Percentiles rank a stretch among this genome's conserved stretches.
These are phyloP conservation scores for Fundulus diaphanus DNA, from an alignment of 2,797 vertebrate genomes.

Conservation along the genomic window DNA sequence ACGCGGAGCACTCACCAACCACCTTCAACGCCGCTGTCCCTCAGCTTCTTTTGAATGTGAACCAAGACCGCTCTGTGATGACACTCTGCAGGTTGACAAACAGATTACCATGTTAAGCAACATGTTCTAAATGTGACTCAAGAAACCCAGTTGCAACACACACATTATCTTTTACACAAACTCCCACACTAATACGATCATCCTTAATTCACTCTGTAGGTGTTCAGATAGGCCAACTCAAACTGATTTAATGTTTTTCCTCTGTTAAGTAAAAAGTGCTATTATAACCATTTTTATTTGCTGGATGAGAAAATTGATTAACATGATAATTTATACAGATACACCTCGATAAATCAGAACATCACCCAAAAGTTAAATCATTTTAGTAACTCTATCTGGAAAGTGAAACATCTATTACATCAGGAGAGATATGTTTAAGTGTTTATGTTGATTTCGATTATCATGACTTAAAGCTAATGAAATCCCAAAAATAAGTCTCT, in stretches of 20 bases:
- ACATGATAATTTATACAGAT: background rate
- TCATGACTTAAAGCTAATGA: background rate
- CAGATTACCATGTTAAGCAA: conserved; percentile 34
- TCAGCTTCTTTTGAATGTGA: conserved; percentile 16
- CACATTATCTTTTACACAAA: background rate
- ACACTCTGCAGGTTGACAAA: conserved; percentile 30
- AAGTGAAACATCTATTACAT: background rate
- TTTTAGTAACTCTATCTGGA: background rate
- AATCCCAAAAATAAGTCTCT: no score
- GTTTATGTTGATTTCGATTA: background rate
- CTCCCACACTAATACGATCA: background rate
- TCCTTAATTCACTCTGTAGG: background rate
- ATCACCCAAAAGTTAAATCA: background rate
- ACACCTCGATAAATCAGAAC: background rate
- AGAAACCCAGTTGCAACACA: background rate
- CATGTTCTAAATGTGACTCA: conserved; percentile 30
- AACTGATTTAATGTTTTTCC: background rate
- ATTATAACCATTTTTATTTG: background rate
- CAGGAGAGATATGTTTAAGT: no score
- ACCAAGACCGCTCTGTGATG: conserved; percentile 1
- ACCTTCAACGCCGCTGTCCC: conserved; percentile 7
- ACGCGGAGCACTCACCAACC: background rate
- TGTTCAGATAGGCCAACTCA: background rate
- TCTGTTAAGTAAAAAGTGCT: background rate
- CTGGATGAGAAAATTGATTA: background rate